Evolutionary conservation across 30 jellyfish, hydroid and myxozoan species (phyloP), one percentile per base, ranked within the genome.

Genomic region (Pseudorhiza aurosa): DNA sequence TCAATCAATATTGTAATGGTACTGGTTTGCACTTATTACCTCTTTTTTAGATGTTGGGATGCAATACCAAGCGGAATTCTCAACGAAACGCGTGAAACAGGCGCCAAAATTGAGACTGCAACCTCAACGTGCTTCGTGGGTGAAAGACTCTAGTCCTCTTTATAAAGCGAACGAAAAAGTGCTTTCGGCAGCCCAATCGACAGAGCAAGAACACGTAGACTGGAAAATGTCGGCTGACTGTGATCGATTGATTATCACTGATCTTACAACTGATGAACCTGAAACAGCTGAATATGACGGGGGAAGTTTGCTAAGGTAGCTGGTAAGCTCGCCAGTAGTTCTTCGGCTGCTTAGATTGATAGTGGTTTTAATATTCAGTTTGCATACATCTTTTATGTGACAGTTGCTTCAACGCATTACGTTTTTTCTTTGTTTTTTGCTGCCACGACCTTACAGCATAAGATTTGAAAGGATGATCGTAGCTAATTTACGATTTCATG

Each of bases 41-140:
- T 1, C 32, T n/a, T 22, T 58, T 77, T 58, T 55, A 80, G 91
- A 80, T 17, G 84, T 80, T 17, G 91, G 91, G 30, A 18, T 60
- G 37, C 72, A 49, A 27, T 62, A 59, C 76, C 68, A 64, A 11
- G 22, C 30, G 6, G 58, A 65, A 17, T 15, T 77, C 1, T 53
- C 67, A 53, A 51, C 47, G 26, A 10, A n/a, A 7, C 45, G 19
- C 31, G 65, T 32, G 56, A 72, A 24, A 1, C 68, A 45, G 26
- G 51, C 45, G 4, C n/a, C 53, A 6, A 33, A 24, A n/a, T 11
- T 50, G 50, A 45, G 19, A 39, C 75, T n/a, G 39, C 32, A 22
- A 14, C 57, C 9, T 4, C 35, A 53, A 10, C 8, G 24, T 15
- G 24, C 29, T 18, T 53, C 67, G 22, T 36, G 42, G 2, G 9